Base-by-base conservation (phyloP, 2,113 vertebrate genomes). In the Protobothrops mucrosquamatus region DNA sequence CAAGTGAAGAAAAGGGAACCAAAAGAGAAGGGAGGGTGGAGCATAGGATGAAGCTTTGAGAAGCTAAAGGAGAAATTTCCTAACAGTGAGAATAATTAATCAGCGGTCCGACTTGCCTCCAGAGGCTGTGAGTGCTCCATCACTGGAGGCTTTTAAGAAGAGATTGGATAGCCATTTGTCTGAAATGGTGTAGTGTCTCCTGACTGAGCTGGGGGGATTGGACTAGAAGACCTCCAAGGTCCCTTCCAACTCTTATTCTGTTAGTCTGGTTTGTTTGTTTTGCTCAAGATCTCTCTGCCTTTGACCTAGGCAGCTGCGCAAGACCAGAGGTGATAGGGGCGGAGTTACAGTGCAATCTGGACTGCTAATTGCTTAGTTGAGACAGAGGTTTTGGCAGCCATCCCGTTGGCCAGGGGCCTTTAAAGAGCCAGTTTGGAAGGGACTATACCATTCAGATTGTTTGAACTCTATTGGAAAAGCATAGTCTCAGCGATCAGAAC, bases 361-460 rank as follows among this genome's bases (percentile, higher is more conserved):
- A 91, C 95, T 94, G 96, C 96, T 97, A 97, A 98, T 97, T 98
- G 97, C 97, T 95, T 92, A 91, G 96, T 96, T 96, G 96, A 97
- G 97, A 97, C 96, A 96, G 93, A 96, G 89, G 96, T 94, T 95
- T 95, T 97, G 97, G 97, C 97, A 97, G 96, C 24, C 96, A 0
- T 95, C 94, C 94, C 93, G 91, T 95, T 95, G 94, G 96, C 94
- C 95, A 95, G 95, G 94, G 95, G 95, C 95, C 96, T 97, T 96
- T 2, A 3, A 88, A 61, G 87, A 26, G 34, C 54, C 87, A 55
- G 2, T 34, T 10, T 59, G 5, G 43, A 29, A 92, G 56, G 81
- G 81, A 87, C 24, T 7, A 48, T n/a, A 6, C 12, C 1, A 8
- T 39, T 81, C n/a, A 39, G n/a, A 81, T 15, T 81, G 69, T 22